These are phyloP conservation scores for Thamnophis elegans DNA, from an alignment of 2,797 vertebrate genomes.

Conservation along the genomic window DNA sequence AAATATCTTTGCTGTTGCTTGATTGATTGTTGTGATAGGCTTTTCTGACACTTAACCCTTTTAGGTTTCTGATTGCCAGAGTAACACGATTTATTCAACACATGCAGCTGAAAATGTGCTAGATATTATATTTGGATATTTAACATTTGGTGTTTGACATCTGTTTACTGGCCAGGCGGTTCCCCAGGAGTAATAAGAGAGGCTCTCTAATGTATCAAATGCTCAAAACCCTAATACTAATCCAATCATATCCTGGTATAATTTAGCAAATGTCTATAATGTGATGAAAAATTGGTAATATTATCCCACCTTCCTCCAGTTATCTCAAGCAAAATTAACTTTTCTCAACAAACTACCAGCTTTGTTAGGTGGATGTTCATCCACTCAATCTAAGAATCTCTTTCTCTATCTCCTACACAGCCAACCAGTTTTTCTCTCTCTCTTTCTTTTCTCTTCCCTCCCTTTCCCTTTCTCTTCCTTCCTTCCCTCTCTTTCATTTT, in stretches of 20 bases:
- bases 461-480: background rate
- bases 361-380: constrained; percentile 1
- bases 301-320: background rate
- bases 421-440: background rate
- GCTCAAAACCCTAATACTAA: constrained; percentile 33
- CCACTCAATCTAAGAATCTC: background rate
- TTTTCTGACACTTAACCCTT: background rate
- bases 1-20: background rate
- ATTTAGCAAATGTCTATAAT: constrained; percentile 25
- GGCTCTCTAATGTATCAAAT: constrained; percentile 10
- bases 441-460: background rate
- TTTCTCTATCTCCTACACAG: background rate
- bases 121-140: constrained; percentile 4
- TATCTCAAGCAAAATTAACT: constrained; percentile 16
- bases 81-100: background rate
- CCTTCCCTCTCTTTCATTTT: too few species aligned
- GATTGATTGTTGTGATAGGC: background rate
- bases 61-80: background rate
- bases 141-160: background rate
- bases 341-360: background rate
- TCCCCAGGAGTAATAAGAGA: constrained; percentile 13
- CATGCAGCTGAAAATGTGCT: background rate
- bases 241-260: constrained; percentile 7
- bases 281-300: constrained; percentile 15
- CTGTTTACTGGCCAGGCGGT: background rate